These are phyloP conservation scores for Trichechus manatus DNA, from an alignment of 2,113 vertebrate species.

Conservation along the genomic window DNA sequence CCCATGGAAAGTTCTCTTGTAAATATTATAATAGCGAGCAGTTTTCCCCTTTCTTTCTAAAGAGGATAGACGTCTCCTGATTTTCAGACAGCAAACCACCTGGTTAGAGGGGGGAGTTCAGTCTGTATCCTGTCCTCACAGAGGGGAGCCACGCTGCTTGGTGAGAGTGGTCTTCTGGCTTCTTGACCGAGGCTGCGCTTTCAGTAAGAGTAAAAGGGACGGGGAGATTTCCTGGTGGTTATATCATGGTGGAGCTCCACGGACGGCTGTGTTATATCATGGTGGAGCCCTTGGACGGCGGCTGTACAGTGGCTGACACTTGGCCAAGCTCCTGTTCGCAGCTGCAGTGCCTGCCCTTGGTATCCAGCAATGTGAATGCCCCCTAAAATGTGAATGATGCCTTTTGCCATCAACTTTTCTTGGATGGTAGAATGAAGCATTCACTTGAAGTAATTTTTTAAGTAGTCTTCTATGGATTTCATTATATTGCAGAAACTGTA, in stretches of 20 bases:
- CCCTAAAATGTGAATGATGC: not conserved
- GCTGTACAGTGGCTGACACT: not conserved
- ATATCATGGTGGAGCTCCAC: not conserved
- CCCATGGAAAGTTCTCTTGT: slow-evolving; percentile 79
- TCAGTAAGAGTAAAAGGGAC: not conserved
- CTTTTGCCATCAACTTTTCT: not conserved
- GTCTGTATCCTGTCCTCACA: not conserved
- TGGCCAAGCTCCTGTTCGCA: not conserved
- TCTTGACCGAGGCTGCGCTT: not conserved
- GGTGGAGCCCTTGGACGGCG: not conserved
- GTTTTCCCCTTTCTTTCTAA: not conserved
- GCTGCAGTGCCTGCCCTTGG: not conserved
- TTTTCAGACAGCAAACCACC: slow-evolving; percentile 25
- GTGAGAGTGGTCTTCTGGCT: not conserved
- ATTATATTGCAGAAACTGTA: slow-evolving; percentile 56
- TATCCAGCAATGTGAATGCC: not conserved
- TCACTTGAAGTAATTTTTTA: slow-evolving; percentile 52
- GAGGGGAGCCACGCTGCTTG: not conserved
- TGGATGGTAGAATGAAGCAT: not conserved
- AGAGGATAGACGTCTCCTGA: not conserved
- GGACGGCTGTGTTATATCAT: not conserved
- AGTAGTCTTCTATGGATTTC: slow-evolving; percentile 37
- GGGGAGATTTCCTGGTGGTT: not conserved
- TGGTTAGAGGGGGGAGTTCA: not conserved
- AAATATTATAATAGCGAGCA: slow-evolving; percentile 73